Conservation (phyloP, 1,140 invertebrate genomes). For the Leptopilina clavipes region DNA sequence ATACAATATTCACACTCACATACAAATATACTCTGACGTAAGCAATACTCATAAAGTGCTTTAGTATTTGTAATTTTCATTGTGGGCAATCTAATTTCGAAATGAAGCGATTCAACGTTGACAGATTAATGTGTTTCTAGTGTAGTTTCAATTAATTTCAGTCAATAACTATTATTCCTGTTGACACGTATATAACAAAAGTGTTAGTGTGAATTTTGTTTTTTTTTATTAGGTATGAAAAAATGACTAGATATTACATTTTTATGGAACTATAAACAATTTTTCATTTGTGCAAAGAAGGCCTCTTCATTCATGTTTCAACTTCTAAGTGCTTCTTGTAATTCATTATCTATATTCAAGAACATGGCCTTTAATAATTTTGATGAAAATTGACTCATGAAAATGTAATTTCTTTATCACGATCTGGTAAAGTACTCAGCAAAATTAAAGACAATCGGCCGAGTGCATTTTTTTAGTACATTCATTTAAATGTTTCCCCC, state of each 20-base stretch:
- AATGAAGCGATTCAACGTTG: not conserved
- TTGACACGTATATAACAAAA: not conserved
- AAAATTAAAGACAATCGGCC: not conserved
- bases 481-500: not conserved
- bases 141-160: not conserved
- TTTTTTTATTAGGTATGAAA: not conserved
- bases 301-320: not conserved
- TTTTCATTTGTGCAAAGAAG: not conserved
- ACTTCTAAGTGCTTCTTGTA: not conserved
- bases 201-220: not conserved
- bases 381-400: conserved; percentile 6
- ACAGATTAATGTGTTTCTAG: not conserved
- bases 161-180: not conserved
- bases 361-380: not conserved
- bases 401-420: not conserved
- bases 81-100: not conserved
- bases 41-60: not conserved
- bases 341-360: not conserved
- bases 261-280: not conserved
- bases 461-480: not conserved
- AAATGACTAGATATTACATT: not conserved
- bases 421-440: not conserved
- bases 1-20: not conserved
- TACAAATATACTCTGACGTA: not conserved
- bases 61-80: conserved; percentile 5